Evolutionary conservation across 2,113 vertebrate genomes (phyloP).

Genomic region (Etia nguti): DNA sequence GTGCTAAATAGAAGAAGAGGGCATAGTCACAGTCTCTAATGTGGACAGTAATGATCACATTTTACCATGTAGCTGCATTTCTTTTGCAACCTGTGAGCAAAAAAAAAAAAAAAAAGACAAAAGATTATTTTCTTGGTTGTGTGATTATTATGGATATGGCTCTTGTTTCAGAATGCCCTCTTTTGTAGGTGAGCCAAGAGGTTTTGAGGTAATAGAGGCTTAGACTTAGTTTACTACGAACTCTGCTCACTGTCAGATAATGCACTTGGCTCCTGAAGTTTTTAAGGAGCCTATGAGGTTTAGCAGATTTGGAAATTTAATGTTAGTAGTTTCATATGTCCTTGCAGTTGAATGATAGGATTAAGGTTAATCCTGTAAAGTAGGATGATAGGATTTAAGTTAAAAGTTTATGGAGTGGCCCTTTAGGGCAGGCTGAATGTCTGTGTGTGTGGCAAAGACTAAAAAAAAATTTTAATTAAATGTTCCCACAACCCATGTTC

Average conservation of each 20-base stretch:
- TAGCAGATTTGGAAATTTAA: not conserved
- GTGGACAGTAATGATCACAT: not conserved
- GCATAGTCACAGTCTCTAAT: not conserved
- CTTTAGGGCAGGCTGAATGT: not conserved
- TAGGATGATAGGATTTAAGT: constrained; percentile 11
- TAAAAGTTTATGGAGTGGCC: constrained; percentile 7
- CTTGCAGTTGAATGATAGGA: constrained; percentile 18
- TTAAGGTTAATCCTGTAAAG: constrained; percentile 33
- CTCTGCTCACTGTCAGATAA: constrained; percentile 1
- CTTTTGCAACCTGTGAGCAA: not conserved
- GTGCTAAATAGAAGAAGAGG: not conserved
- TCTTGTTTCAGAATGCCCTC: not conserved
- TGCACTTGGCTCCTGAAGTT: not conserved
- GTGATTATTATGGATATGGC: not conserved
- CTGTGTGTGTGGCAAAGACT: not conserved
- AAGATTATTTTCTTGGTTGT: not conserved
- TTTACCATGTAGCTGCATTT: not conserved
- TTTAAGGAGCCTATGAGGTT: not conserved
- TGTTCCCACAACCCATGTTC: not conserved
- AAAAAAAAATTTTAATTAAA: not conserved
- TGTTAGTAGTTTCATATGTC: constrained; percentile 11
- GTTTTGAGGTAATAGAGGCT: not conserved
- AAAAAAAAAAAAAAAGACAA: not conserved
- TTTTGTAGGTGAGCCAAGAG: not conserved
- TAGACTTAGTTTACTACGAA: not conserved